Base-by-base conservation (phyloP, 1,140 invertebrate genomes). In the Tetramorium simillimum region DNA sequence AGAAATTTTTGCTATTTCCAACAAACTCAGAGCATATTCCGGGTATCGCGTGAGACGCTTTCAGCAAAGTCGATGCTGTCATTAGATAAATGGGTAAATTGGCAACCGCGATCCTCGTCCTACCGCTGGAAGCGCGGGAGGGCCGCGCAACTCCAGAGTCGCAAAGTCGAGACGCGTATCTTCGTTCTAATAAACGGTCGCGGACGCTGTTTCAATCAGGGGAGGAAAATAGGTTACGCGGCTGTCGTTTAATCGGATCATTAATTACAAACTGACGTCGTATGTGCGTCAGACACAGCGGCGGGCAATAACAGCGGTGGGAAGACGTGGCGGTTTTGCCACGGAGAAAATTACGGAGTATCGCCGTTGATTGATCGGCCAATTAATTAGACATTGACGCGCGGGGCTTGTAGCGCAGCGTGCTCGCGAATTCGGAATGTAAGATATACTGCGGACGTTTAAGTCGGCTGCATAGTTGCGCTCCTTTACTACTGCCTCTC, bases 341-440 rank as follows among this genome's bases (percentile, higher is more conserved):
- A 21, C 16, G 53, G 69, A 84, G 80, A 84, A 75, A 84, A 84
- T 84, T 84, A 84, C 80, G n/a, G 65, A 37, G 40, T 73, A 84
- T 84, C 69, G 53, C 53, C 80, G 69, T 84, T 84, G 80, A 84
- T 84, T 84, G 80, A 84, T 84, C 80, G 80, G 80, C 40, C 69
- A 84, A 84, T 84, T 84, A 84, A 84, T 84, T 84, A 73, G 80
- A 84, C 80, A 84, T 84, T 75, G 80, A 84, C 80, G 69, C 37
- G 14, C 63, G 28, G 24, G 21, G 67, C 53, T 82, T 33, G 67
- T 43, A 69, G 24, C 80, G 69, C 78, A 33, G 63, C 63, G 67
- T 33, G 67, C 67, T 46, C 58, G 72, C 73, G 72, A 85, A 78
- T 85, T 85, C 33, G n/a, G 46, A 85, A 85, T 80, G 84, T 80